Conservation (phyloP, 1,140 invertebrate species). For the Maniola jurtina region DNA sequence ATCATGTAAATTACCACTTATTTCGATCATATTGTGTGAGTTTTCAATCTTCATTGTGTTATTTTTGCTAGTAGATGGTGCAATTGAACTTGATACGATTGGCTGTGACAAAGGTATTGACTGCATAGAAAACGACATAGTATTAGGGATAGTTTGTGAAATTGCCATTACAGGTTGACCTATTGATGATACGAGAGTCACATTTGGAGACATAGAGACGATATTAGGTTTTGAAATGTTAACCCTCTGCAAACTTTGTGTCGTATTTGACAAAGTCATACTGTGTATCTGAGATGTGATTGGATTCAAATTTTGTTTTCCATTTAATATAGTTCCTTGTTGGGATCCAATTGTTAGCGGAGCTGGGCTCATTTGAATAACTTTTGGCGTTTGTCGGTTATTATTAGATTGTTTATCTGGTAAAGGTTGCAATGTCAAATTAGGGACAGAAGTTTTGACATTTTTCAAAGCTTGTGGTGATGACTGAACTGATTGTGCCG, state of each 20-base stretch:
- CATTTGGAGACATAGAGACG: slow-evolving; percentile 66
- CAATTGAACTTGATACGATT: slow-evolving; percentile 70
- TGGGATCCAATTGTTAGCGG: slow-evolving; percentile 55
- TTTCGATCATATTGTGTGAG: slow-evolving; percentile 73
- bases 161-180: slow-evolving; percentile 73
- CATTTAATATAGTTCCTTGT: slow-evolving; percentile 51
- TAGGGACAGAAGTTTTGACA: slow-evolving; percentile 67
- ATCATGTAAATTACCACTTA: slow-evolving; percentile 70
- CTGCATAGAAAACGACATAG: slow-evolving; percentile 64
- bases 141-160: slow-evolving; percentile 69
- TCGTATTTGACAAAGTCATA: slow-evolving; percentile 59
- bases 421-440: slow-evolving; percentile 74
- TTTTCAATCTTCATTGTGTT: slow-evolving; percentile 68
- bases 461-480: slow-evolving; percentile 63
- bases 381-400: slow-evolving; percentile 66
- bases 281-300: slow-evolving; percentile 72
- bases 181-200: slow-evolving; percentile 64
- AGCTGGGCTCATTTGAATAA: slow-evolving; percentile 64
- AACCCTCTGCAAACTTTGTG: slow-evolving; percentile 56
- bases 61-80: slow-evolving; percentile 61
- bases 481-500: slow-evolving; percentile 65
- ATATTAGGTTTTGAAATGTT: slow-evolving; percentile 60
- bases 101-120: slow-evolving; percentile 70
- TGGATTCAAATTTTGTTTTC: slow-evolving; percentile 62
- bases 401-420: slow-evolving; percentile 66